A percentile compares a stretch with the other conserved stretches of the same genome.
Evolutionary conservation across 2,888 invertebrate species (phyloP).

Genomic region (Polydesmus complanatus): DNA sequence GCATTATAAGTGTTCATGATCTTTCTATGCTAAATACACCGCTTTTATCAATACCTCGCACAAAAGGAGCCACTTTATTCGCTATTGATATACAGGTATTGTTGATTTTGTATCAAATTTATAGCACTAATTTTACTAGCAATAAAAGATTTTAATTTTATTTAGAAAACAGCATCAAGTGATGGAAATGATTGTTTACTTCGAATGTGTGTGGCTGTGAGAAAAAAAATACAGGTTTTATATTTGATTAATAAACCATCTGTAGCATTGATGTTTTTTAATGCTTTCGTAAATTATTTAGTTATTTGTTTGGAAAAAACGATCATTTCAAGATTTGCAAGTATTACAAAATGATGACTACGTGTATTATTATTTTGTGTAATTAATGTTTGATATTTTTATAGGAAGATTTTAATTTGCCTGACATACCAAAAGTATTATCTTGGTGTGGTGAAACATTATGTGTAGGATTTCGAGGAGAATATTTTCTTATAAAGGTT

Average conservation of each 20-base stretch:
- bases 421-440: constrained; percentile 64
- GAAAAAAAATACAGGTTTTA: constrained; percentile 30
- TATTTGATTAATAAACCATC: no score
- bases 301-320: constrained; percentile 76
- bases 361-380: background rate
- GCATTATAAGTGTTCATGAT: constrained; percentile 66
- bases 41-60: constrained; percentile 56
- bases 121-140: background rate
- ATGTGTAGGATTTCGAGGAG: constrained; percentile 72
- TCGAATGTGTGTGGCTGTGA: constrained; percentile 73
- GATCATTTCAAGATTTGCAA: constrained; percentile 56
- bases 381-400: constrained; percentile 17
- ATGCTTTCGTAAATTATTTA: constrained; percentile 41
- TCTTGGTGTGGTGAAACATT: constrained; percentile 72
- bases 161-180: constrained; percentile 51
- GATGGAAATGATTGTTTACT: constrained; percentile 59
- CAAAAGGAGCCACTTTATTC: constrained; percentile 80
- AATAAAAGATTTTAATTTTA: background rate
- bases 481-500: constrained; percentile 63
- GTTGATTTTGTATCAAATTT: no score
- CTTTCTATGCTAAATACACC: constrained; percentile 66
- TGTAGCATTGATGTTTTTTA: background rate
- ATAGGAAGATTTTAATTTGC: constrained; percentile 51
- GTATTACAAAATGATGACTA: constrained; percentile 24
- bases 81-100: constrained; percentile 44